These are phyloP conservation scores for Holothuria leucospilota DNA, from an alignment of 53 echinoderm and acorn worm genomes.

Conservation along the genomic window DNA sequence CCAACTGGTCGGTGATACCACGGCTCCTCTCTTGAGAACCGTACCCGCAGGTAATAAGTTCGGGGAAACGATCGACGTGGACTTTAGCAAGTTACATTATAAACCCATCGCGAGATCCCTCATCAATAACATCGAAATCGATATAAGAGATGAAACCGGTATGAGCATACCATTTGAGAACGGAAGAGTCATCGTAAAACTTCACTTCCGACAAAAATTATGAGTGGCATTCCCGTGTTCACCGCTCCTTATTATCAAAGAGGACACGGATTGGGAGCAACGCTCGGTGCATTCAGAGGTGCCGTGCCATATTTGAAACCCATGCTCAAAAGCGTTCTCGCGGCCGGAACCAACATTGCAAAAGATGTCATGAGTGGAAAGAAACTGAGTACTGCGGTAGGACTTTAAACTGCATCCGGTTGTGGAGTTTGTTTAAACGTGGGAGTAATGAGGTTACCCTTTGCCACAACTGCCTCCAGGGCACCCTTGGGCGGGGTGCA, in stretches of 20 bases:
- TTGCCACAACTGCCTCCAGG: no score
- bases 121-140: slow-evolving; percentile 61
- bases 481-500: no score
- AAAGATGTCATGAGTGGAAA: no score
- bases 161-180: not conserved
- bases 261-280: slow-evolving; percentile 67
- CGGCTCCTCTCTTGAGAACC: slow-evolving; percentile 65
- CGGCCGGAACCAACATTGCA: no score
- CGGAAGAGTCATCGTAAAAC: slow-evolving; percentile 58
- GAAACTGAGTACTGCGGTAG: no score
- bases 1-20: slow-evolving; percentile 75
- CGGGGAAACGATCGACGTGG: slow-evolving; percentile 35
- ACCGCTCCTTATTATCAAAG: slow-evolving; percentile 16
- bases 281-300: slow-evolving; percentile 55
- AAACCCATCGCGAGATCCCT: slow-evolving; percentile 54
- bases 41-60: slow-evolving; percentile 31
- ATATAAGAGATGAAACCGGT: slow-evolving; percentile 45
- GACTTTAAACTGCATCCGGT: no score
- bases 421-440: no score
- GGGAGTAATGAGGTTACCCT: no score
- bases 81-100: slow-evolving; percentile 63
- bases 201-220: slow-evolving; percentile 69
- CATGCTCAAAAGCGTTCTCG: slow-evolving; percentile 19
- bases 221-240: not conserved
- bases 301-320: slow-evolving; percentile 69